Evolutionary conservation across 2,113 vertebrate genomes (phyloP).

Genomic region (Microcebus ravelobensis): DNA sequence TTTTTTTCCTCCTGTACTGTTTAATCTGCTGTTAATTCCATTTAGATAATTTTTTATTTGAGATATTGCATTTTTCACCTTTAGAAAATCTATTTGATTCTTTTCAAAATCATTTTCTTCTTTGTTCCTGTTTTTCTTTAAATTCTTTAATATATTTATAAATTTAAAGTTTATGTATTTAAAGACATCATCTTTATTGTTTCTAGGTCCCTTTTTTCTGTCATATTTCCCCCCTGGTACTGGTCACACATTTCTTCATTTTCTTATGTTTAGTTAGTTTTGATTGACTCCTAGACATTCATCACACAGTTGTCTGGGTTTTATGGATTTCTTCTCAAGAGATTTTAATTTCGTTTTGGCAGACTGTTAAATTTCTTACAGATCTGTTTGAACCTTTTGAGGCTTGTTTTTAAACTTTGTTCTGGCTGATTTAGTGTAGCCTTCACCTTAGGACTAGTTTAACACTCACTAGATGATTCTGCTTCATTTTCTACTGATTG

Average conservation of each 20-base stretch:
- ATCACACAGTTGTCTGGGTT: neutral
- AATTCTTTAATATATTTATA: neutral
- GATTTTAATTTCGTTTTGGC: conserved; percentile 22
- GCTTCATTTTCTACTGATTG: neutral
- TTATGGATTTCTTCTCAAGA: conserved; percentile 11
- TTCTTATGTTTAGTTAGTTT: conserved; percentile 35
- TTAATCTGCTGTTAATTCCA: neutral
- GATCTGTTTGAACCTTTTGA: neutral
- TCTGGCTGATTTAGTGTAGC: neutral
- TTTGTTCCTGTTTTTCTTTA: neutral
- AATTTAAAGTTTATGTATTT: conserved; percentile 39
- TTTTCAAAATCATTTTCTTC: neutral
- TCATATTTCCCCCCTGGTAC: neutral
- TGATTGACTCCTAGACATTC: neutral
- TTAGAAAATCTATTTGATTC: conserved; percentile 1
- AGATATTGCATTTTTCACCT: neutral
- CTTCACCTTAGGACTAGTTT: neutral
- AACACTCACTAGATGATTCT: neutral
- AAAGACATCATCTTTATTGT: neutral
- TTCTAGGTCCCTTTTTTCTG: neutral
- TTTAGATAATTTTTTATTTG: neutral
- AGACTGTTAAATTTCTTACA: conserved; percentile 13
- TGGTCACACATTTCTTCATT: neutral
- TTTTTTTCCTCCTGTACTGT: neutral
- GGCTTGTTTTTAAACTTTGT: neutral